Evolutionary conservation across 2,888 invertebrate species (phyloP).

Genomic region (Nemotelus nigrinus): DNA sequence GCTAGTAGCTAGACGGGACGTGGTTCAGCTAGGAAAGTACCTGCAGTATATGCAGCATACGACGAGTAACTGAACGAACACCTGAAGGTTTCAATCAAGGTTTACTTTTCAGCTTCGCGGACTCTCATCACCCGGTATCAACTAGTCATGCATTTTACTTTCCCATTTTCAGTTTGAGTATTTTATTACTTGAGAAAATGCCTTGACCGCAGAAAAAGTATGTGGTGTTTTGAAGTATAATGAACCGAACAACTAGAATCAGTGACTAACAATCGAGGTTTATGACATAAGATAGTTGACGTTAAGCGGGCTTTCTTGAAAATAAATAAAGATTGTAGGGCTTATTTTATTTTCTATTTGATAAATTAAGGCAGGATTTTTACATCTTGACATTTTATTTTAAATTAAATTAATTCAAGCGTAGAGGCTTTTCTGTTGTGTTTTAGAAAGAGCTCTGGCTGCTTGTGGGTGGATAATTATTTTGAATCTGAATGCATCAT

Average conservation of each 20-base stretch:
- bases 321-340: too few relatives aligned
- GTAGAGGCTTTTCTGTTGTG: too few relatives aligned
- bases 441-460: too few relatives aligned
- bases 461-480: too few relatives aligned
- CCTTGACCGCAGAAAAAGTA: neutral
- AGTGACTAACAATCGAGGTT: neutral
- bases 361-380: too few relatives aligned
- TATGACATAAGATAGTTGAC: too few relatives aligned
- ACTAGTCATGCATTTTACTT: neutral
- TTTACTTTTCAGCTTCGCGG: neutral
- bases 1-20: neutral
- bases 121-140: neutral
- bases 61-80: neutral
- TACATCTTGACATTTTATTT: too few relatives aligned
- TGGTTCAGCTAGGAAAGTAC: neutral
- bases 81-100: neutral
- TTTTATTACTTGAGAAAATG: slow-evolving; percentile 2
- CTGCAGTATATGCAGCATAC: neutral
- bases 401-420: too few relatives aligned
- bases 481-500: too few relatives aligned
- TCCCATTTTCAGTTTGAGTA: neutral
- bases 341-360: too few relatives aligned
- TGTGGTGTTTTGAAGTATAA: neutral
- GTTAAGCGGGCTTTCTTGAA: too few relatives aligned
- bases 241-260: neutral